Evolutionary conservation across 1,140 invertebrate genomes (phyloP), one percentile per base, ranked within the genome.

Genomic region (Drosophila ficusphila): DNA sequence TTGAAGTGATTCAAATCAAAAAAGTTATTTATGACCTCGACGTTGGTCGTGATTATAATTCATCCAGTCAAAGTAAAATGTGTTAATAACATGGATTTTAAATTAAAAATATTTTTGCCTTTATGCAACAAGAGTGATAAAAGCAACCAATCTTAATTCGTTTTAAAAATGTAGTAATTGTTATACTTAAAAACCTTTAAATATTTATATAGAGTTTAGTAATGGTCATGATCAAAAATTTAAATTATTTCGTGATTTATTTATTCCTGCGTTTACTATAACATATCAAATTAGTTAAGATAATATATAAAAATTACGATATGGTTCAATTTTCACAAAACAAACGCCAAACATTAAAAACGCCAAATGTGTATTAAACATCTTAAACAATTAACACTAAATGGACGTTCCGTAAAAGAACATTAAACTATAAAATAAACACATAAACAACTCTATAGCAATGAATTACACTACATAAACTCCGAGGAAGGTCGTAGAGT

Each of bases 401-500:
- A 69, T 42, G 8, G 44, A n/a, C n/a, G 41, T 33, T 23, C 12
- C 19, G 16, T 25, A 14, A 7, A 12, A 14, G 29, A 71, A 54
- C 11, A 69, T 27, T 68, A 29, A 62, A 18, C 16, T 47, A 61
- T 27, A 34, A 51, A 42, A 39, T 33, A 42, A 11, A 33, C 19
- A 16, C 51, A 52, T 57, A 72, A 67, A 54, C 36, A 52, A 46
- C 29, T 27, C 38, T 31, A 33, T 8, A 56, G 52, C 3, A 3
- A 12, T 4, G 1, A 7, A 12, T 2, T 8, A 61, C 19, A 23
- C 41, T 79, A 85, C 76, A 86, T 79, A 52, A 86, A 85, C 21
- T 90, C 89, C 0, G 67, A 61, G 0, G 89, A 90, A 9, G 75
- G 85, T 14, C 89, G 68, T 1, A 90, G 65, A n/a, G 46, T 52